Evolutionary conservation across 2,888 invertebrate species (phyloP).

Genomic region (Dione vanillae): DNA sequence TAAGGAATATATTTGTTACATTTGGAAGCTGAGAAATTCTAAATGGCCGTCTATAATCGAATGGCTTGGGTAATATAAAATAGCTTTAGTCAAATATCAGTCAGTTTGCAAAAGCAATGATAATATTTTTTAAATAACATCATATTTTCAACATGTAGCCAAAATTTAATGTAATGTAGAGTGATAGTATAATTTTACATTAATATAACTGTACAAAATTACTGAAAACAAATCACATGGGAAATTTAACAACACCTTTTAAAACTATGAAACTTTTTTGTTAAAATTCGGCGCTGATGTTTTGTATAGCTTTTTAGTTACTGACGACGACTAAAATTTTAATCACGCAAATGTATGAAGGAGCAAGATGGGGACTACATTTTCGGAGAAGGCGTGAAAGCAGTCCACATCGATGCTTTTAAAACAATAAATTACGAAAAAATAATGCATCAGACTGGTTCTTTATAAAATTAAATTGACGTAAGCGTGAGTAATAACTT

Average conservation of each 20-base stretch:
- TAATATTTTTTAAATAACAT: not conserved
- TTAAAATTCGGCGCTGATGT: constrained; percentile 41
- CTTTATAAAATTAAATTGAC: constrained; percentile 1
- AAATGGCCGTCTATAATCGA: constrained; percentile 13
- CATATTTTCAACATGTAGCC: not conserved
- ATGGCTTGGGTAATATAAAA: not conserved
- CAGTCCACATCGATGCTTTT: constrained; percentile 32
- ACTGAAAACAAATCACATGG: constrained; percentile 48
- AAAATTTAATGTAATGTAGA: not conserved
- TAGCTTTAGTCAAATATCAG: constrained; percentile 7
- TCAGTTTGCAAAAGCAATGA: not conserved
- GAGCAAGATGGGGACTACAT: constrained; percentile 32
- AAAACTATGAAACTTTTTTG: constrained; percentile 41
- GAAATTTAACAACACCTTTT: constrained; percentile 48
- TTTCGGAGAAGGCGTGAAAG: constrained; percentile 28
- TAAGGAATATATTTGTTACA: constrained; percentile 50
- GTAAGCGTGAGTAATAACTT: not conserved
- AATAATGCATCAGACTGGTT: constrained; percentile 17
- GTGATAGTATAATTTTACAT: not conserved
- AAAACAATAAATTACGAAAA: constrained; percentile 33
- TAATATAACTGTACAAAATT: constrained; percentile 4
- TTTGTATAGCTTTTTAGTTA: constrained; percentile 43
- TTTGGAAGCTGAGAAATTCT: constrained; percentile 32
- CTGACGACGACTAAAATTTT: constrained; percentile 41
- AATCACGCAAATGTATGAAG: constrained; percentile 43